phyloP scores from a whole-genome alignment of 30 jellyfish, hydroid and myxozoan species.

The Turritopsis dohrnii region DNA sequence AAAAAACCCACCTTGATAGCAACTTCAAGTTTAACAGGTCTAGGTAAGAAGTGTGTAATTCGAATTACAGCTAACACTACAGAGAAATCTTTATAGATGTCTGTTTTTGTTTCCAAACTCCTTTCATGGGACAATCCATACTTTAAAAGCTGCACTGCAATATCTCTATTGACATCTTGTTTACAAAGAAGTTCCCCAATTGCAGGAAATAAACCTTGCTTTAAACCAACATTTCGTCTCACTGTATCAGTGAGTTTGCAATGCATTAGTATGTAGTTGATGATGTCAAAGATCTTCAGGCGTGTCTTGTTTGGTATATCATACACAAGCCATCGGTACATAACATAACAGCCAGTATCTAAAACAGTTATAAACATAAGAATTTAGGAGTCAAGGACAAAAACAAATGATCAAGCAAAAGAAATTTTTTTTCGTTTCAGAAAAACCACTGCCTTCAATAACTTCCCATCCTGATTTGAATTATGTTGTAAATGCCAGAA shows the following conservation, averaged over 20 bases:
- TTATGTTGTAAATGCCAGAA: too few relatives aligned
- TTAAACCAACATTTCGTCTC: constrained; percentile 42
- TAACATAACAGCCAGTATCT: constrained; percentile 48
- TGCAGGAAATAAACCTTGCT: constrained; percentile 56
- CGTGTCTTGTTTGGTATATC: constrained; percentile 49
- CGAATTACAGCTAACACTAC: constrained; percentile 45
- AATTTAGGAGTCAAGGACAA: background rate
- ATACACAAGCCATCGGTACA: constrained; percentile 79
- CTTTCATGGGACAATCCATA: constrained; percentile 59
- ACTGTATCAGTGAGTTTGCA: constrained; percentile 36
- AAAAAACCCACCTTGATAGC: constrained; percentile 84
- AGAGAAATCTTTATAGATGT: constrained; percentile 49
- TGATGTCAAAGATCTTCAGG: constrained; percentile 28
- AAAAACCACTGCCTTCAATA: too few relatives aligned
- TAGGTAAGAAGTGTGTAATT: constrained; percentile 46
- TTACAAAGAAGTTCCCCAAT: constrained; percentile 71
- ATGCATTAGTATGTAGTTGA: constrained; percentile 33
- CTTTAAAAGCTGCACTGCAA: constrained; percentile 47
- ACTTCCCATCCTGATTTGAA: too few relatives aligned
- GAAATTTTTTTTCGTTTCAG: too few relatives aligned
- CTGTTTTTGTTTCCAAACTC: constrained; percentile 43
- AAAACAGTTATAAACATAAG: background rate
- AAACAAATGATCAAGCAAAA: too few relatives aligned
- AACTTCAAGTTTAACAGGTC: constrained; percentile 69
- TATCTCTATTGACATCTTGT: constrained; percentile 62